Percentiles rank a stretch among this genome's conserved stretches.
Conservation (phyloP, 53 echinoderm and acorn worm genomes). For the Stichopus horrens region DNA sequence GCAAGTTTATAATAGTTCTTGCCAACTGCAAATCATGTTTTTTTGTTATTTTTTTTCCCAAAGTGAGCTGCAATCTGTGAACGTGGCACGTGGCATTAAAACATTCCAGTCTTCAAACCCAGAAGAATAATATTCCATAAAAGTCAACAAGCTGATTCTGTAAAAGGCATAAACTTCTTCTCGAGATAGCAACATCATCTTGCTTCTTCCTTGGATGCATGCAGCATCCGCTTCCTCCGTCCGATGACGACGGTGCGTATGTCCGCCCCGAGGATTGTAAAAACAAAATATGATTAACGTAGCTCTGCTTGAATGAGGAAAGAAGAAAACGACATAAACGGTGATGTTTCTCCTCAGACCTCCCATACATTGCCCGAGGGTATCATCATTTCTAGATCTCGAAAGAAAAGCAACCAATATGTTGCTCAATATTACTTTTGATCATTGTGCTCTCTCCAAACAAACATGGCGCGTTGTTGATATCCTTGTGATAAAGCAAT, state of each 20-base stretch:
- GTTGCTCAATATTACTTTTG: neutral
- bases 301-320: neutral
- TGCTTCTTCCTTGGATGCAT: neutral
- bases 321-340: constrained; percentile 24
- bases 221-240: neutral
- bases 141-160: neutral
- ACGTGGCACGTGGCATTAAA: neutral
- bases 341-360: neutral
- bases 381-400: neutral
- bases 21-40: no score
- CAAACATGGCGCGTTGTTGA: neutral
- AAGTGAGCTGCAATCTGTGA: no score
- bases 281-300: constrained; percentile 31
- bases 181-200: neutral
- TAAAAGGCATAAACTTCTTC: neutral
- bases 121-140: neutral
- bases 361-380: constrained; percentile 1
- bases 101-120: neutral
- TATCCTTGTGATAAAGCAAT: neutral
- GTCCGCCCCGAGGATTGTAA: constrained; percentile 30
- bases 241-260: neutral
- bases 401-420: neutral
- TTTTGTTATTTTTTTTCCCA: no score
- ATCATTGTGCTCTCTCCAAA: neutral
- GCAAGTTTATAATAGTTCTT: no score